Evolutionary conservation across 2,888 invertebrate species (phyloP), one percentile per base, ranked within the genome.

Genomic region (Pollenia angustigena): DNA sequence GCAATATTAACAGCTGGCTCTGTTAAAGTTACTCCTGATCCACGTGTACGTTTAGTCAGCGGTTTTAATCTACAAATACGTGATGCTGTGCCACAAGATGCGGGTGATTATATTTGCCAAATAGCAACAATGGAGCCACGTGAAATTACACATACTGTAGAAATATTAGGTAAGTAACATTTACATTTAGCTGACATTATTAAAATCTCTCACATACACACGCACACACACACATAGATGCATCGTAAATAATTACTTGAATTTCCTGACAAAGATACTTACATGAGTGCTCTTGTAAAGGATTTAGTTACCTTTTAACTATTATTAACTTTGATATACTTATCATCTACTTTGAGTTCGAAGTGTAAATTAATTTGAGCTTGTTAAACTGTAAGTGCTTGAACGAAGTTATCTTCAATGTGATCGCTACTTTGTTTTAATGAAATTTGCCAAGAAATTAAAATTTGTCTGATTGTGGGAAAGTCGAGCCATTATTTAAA

Each of bases 21-120:
- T 81, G 94, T 95, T 87, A 95, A 95, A 91, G 95, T 96, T 79
- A 95, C 95, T 71, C 95, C 95, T 75, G 95, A 96, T 93, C 94
- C 95, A 68, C 94, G 95, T 87, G 94, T 95, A 87, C 94, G 94
- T 88, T 93, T 95, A 88, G 94, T 95, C 87, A 95, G 95, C 90
- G 95, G 95, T 62, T 95, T 95, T 92, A 95, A 95, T 91, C 92
- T 96, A 89, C 95, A 95, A 93, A 95, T 96, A 90, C 94, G 94
- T 88, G 95, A 95, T 90, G 95, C 95, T 46, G 94, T 94, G 88
- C 94, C 95, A 62, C 95, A 95, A 91, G 96, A 96, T 92, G 95
- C 95, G 50, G 96, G 95, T 40, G 95, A 95, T 93, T 96, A 96
- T 91, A 94, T 95, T 85, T 96, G 96, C 92, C 95, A 95, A 93